A percentile compares a stretch with the other conserved stretches of the same genome.
These are phyloP conservation scores for Mesorhabditis belari DNA, from an alignment of 2,888 invertebrate species.

Conservation along the genomic window DNA sequence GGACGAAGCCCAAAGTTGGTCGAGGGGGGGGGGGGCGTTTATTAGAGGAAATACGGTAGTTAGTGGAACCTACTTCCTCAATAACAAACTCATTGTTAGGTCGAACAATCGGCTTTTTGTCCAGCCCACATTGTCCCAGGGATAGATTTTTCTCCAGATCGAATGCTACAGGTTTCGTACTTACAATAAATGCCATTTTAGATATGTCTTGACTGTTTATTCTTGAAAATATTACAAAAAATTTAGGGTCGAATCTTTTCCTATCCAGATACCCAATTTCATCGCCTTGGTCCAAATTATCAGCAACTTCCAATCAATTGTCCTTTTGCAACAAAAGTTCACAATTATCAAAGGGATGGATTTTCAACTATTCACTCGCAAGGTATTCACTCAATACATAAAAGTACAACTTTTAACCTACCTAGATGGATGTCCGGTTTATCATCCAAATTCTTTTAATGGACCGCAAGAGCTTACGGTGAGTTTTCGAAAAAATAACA, in stretches of 20 bases:
- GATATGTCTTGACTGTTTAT: neutral
- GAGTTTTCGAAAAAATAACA: too few species aligned
- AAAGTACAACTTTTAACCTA: neutral
- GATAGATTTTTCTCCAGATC: slow-evolving; percentile 46
- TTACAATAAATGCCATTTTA: too few species aligned
- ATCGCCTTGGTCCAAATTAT: slow-evolving; percentile 82
- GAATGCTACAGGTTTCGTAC: slow-evolving; percentile 47
- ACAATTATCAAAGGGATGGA: slow-evolving; percentile 30
- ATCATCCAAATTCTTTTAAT: slow-evolving; percentile 89
- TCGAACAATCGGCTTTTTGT: slow-evolving; percentile 43
- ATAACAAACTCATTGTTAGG: slow-evolving; percentile 8
- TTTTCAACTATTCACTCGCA: neutral
- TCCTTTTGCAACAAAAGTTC: slow-evolving; percentile 1
- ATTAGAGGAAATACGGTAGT: too few species aligned
- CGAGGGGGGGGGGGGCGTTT: too few species aligned
- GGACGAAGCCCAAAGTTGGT: too few species aligned
- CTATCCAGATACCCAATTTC: slow-evolving; percentile 79
- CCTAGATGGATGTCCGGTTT: slow-evolving; percentile 74
- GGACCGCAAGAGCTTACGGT: slow-evolving; percentile 65
- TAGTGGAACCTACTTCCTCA: too few species aligned
- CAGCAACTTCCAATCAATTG: slow-evolving; percentile 64
- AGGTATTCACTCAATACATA: neutral
- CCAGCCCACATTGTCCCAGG: slow-evolving; percentile 47
- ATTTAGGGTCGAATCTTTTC: slow-evolving; percentile 55
- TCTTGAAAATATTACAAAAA: neutral